Evolutionary conservation across 1,140 invertebrate genomes (phyloP).

Genomic region (Bursaphelenchus mucronatus): DNA sequence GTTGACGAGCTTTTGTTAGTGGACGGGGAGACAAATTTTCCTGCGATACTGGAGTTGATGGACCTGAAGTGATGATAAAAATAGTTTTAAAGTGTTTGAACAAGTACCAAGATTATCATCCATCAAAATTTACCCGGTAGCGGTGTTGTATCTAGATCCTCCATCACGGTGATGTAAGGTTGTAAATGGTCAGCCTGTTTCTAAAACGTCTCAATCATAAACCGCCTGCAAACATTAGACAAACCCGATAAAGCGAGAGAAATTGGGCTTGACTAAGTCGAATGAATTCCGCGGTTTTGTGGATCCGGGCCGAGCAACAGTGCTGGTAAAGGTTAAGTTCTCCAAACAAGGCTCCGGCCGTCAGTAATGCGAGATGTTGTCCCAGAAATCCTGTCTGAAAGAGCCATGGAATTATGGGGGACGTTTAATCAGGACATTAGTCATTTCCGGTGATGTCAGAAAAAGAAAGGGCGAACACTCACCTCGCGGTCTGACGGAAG

Average conservation of each 20-base stretch:
- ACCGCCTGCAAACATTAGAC: constrained; percentile 10
- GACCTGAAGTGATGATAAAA: too few relatives aligned
- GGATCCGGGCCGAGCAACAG: constrained; percentile 52
- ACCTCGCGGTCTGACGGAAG: constrained; percentile 23
- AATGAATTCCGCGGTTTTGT: constrained; percentile 48
- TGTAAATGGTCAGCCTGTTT: constrained; percentile 58
- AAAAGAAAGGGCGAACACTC: constrained; percentile 6
- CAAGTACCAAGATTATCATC: not conserved
- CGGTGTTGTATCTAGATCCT: constrained; percentile 48
- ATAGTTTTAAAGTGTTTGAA: too few relatives aligned
- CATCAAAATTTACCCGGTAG: constrained; percentile 15
- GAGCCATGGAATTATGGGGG: not conserved
- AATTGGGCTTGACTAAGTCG: constrained; percentile 52
- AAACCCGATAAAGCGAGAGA: constrained; percentile 47
- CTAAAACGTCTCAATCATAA: constrained; percentile 38
- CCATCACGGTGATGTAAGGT: constrained; percentile 53
- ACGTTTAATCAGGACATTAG: not conserved
- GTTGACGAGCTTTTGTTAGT: too few relatives aligned
- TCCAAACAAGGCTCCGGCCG: constrained; percentile 49
- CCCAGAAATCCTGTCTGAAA: constrained; percentile 20
- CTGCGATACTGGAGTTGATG: too few relatives aligned
- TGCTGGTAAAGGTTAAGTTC: constrained; percentile 43
- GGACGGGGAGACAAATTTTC: too few relatives aligned
- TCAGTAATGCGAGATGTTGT: constrained; percentile 29
- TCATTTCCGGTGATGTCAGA: not conserved